Evolutionary conservation across 2,113 vertebrate species (phyloP).

Genomic region (Anthoscopus minutus): DNA sequence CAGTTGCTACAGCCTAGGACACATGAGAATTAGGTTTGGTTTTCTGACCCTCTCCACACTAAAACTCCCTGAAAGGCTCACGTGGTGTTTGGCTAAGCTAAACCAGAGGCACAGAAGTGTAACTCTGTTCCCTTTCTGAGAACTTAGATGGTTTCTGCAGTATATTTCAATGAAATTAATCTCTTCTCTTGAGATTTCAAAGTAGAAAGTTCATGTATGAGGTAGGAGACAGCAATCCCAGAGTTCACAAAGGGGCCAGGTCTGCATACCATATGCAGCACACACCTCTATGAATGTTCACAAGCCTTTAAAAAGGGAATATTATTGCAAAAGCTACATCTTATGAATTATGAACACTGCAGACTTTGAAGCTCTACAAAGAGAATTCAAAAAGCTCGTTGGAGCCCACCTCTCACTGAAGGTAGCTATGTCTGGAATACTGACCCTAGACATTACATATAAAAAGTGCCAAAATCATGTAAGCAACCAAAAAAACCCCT

Average conservation of each 20-base stretch:
- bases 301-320: not conserved
- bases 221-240: not conserved
- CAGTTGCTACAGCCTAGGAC: not conserved
- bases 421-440: not conserved
- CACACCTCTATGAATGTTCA: not conserved
- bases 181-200: not conserved
- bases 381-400: not conserved
- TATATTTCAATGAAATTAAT: not conserved
- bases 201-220: not conserved
- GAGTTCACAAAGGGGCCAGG: not conserved
- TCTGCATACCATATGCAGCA: not conserved
- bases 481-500: not conserved
- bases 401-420: not conserved
- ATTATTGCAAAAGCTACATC: not conserved
- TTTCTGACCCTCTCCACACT: not conserved
- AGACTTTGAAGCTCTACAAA: not conserved
- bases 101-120: not conserved
- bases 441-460: not conserved
- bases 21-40: not conserved
- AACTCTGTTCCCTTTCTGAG: not conserved
- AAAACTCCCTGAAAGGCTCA: not conserved
- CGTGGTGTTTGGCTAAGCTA: not conserved
- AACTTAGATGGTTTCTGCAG: not conserved
- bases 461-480: not conserved
- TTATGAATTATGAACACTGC: not conserved